Conservation (phyloP, 2,797 vertebrate genomes). For the Pangasius larnaudii region DNA sequence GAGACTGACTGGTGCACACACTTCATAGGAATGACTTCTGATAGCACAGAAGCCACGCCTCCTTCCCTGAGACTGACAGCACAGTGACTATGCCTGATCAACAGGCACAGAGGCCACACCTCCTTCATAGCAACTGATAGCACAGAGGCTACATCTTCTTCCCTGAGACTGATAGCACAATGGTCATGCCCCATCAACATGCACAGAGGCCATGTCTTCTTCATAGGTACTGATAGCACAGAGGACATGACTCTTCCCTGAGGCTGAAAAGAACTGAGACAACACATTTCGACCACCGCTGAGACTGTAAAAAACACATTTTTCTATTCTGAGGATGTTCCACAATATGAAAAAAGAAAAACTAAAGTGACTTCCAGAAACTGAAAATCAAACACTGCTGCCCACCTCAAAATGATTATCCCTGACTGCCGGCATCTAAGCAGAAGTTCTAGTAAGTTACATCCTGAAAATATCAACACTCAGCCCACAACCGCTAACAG, state of each 20-base stretch:
- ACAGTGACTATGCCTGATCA: too few relatives aligned
- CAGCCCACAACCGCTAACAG: background rate
- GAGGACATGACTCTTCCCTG: background rate
- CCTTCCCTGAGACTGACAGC: background rate
- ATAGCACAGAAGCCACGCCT: background rate
- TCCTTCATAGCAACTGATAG: background rate
- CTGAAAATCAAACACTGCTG: background rate
- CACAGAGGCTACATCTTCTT: background rate
- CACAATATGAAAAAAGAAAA: background rate
- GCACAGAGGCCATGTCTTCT: background rate
- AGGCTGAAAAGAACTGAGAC: background rate
- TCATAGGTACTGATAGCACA: background rate
- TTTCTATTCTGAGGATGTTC: background rate
- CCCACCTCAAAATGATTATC: background rate
- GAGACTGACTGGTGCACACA: too few relatives aligned
- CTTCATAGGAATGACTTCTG: too few relatives aligned
- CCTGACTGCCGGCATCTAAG: background rate
- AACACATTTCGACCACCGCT: background rate
- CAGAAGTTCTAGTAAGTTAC: background rate
- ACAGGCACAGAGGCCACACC: background rate
- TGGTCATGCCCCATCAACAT: background rate
- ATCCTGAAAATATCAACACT: slow-evolving; percentile 2
- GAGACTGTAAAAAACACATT: background rate
- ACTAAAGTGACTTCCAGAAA: background rate
- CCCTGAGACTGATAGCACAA: background rate